Evolutionary conservation across 1,140 invertebrate species (phyloP), one percentile per base, ranked within the genome.

Genomic region (Venustaconcha ellipsiformis): DNA sequence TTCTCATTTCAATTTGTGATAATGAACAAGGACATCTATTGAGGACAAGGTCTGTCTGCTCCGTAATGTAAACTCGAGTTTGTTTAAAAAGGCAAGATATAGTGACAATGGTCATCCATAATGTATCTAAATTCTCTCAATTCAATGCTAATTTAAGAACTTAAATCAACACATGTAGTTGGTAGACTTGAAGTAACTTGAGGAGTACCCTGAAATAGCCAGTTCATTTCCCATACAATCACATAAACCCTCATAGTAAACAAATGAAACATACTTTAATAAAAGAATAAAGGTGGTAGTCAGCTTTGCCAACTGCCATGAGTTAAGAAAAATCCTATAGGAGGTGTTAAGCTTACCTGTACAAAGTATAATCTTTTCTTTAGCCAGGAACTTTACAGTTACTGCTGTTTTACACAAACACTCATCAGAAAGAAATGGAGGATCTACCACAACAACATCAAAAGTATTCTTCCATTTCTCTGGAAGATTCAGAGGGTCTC

Each of bases 351-450:
- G 55, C 12, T 80, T 90, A 94, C 96, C 96, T 81, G 97, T 98
- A 85, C 96, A 98, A 1, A 99, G 89, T 56, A 99, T 92, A 64
- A 98, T 93, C 86, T 97, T 95, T 11, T 93, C 91, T 86, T 95
- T 95, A 0, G 93, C 88, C 63, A 99, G 85, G 81, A 93, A 93
- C 80, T 94, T 94, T 11, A 98, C 93, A 1, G 97, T 96, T 58
- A 88, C 74, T 0, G 95, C 92, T 37, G 93, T 94, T 91, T 98
- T 98, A 4, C 92, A 92, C 20, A 98, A 91, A 91, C 97, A 99
- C 90, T 99, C 97, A 81, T 96, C 94, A 0, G 96, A 95, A 12
- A 99, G 90, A 90, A 98, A 99, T 15, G 97, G 97, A 15, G 97
- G 97, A 92, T 99, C 97, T 0, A 94, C 95, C 70, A 99, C 92